Evolutionary conservation across 1,140 invertebrate species (phyloP).

Genomic region (Carposina sasakii): DNA sequence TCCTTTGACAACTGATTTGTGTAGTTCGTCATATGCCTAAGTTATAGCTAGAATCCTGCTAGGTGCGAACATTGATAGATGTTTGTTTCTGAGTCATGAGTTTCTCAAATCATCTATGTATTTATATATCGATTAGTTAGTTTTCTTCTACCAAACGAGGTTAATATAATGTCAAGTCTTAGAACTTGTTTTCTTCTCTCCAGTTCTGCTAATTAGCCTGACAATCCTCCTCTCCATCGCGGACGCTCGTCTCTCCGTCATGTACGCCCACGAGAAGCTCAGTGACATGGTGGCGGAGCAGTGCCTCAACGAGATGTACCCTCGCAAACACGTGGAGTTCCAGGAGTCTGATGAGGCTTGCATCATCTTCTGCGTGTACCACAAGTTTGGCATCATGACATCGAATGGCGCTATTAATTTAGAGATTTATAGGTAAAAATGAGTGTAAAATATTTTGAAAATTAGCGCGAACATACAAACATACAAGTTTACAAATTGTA

Average conservation of each 20-base stretch:
- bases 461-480: too few relatives aligned
- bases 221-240: constrained; percentile 18
- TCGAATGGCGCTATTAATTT: constrained; percentile 47
- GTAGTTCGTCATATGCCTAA: too few relatives aligned
- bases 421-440: constrained; percentile 49
- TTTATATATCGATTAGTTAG: too few relatives aligned
- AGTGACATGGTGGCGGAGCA: constrained; percentile 49
- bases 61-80: too few relatives aligned
- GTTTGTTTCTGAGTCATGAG: too few relatives aligned
- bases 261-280: constrained; percentile 57
- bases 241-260: constrained; percentile 48
- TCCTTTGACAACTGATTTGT: too few relatives aligned
- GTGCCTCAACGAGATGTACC: constrained; percentile 55
- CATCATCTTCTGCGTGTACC: constrained; percentile 57
- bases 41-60: too few relatives aligned
- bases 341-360: constrained; percentile 57
- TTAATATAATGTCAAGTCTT: too few relatives aligned
- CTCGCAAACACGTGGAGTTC: constrained; percentile 35
- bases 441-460: too few relatives aligned
- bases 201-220: constrained; percentile 28
- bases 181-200: constrained; percentile 19
- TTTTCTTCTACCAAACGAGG: too few relatives aligned
- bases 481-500: too few relatives aligned
- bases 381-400: constrained; percentile 56
- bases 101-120: too few relatives aligned